Percentiles rank a stretch among this genome's conserved stretches.
Evolutionary conservation across 2,797 vertebrate species (phyloP).

Genomic region (Centroberyx gerrardi): DNA sequence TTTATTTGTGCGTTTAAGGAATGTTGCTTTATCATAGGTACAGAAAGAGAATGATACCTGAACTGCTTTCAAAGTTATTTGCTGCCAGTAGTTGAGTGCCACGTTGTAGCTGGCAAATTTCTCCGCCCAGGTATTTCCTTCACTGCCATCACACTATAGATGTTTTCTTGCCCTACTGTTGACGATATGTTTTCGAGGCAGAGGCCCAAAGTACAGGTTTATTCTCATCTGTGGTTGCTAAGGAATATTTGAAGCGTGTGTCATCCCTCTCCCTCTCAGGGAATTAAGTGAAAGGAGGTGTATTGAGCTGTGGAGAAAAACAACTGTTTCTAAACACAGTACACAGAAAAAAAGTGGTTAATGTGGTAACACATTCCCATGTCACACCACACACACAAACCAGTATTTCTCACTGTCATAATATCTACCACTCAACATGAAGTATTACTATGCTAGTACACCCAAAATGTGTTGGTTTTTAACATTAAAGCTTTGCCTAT

Average conservation of each 20-base stretch:
- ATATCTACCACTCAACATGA: no score
- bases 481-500: no score
- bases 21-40: neutral
- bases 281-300: slow-evolving; percentile 39
- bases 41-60: neutral
- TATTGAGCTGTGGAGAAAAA: slow-evolving; percentile 29
- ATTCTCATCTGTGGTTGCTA: slow-evolving; percentile 77
- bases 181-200: slow-evolving; percentile 35
- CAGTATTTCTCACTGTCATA: no score
- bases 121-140: neutral
- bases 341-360: neutral
- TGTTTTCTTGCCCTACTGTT: slow-evolving; percentile 21
- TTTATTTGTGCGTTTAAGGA: neutral
- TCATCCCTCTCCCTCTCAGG: slow-evolving; percentile 36
- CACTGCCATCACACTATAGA: neutral
- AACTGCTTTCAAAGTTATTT: slow-evolving; percentile 26
- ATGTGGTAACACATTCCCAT: neutral
- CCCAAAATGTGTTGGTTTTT: no score
- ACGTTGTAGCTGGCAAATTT: slow-evolving; percentile 1
- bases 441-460: no score
- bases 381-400: neutral
- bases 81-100: neutral
- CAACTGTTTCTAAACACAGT: slow-evolving; percentile 27
- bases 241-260: slow-evolving; percentile 67
- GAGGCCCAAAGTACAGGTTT: slow-evolving; percentile 54